Evolutionary conservation across 1,140 invertebrate species (phyloP), one percentile per base, ranked within the genome.

Genomic region (Sweltsa coloradensis): DNA sequence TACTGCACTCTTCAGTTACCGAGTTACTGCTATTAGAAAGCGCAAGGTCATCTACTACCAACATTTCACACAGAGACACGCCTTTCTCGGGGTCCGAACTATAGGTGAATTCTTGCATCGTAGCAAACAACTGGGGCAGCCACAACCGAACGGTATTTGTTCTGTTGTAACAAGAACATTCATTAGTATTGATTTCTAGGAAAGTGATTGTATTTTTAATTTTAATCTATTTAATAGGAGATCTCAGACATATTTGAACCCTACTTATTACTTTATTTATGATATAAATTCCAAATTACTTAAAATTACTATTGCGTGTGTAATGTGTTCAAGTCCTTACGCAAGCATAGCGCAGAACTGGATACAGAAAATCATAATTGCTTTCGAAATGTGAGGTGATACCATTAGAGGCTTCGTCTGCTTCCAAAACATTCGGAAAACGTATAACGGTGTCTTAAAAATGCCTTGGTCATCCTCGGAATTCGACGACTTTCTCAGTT

Each of bases 61-160:
- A 1, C n/a, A 4, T 41, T 5, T 21, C 40, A 22, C 22, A 21
- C 13, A 41, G 16, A 21, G 40, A 11, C 22, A 24, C 19, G 1
- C 11, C 7, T 6, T n/a, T 9, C 16, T 21, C 13, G 11, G 40
- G 21, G 5, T 41, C 16, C 11, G 13, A 13, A 1, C 40, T 24
- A 19, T 13, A n/a, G 5, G 6, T 6, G 1, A 24, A 14, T 6
- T 57, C 59, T 51, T 65, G 62, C 19, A 67, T 60, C 58, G 63
- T 63, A 0, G 61, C 52, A 25, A 67, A 66, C 3, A 67, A 41
- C 44, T 66, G 63, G 1, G 65, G 65, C 63, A 66, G 62, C 65
- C 65, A 67, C 18, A 66, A 53, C 40, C 62, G 57, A 3, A 67
- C 46, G 2, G 65, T 62, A 41, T 64, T 67, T 2, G 62, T 65